Conservation (phyloP, 2,888 invertebrate genomes). For the Drosophila falleni region DNA sequence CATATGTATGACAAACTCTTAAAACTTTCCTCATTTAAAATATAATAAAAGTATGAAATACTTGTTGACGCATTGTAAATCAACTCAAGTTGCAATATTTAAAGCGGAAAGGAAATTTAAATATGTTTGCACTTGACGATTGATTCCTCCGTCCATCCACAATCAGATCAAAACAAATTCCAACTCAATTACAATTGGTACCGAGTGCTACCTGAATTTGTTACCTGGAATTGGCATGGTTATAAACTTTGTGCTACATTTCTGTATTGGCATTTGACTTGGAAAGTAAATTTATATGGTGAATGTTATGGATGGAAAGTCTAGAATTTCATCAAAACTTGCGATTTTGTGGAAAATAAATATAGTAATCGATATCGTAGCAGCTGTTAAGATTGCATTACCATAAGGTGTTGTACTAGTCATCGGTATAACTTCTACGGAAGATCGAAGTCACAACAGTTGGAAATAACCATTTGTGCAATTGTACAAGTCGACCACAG, state of each 20-base stretch:
- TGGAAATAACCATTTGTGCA: neutral
- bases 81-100: slow-evolving; percentile 29
- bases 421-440: neutral
- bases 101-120: slow-evolving; percentile 30
- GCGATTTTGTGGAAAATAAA: neutral
- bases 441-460: slow-evolving; percentile 2
- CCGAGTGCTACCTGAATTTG: slow-evolving; percentile 1
- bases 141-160: neutral
- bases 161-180: slow-evolving; percentile 5
- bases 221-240: neutral
- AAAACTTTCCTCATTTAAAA: slow-evolving; percentile 5
- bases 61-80: slow-evolving; percentile 37
- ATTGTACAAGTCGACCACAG: slow-evolving; percentile 1
- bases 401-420: neutral
- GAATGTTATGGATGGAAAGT: neutral
- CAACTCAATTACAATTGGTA: slow-evolving; percentile 1
- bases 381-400: neutral
- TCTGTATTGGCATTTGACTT: neutral
- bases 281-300: neutral
- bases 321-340: neutral
- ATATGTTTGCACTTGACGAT: slow-evolving; percentile 13
- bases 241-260: neutral
- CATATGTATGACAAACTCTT: neutral
- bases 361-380: neutral
- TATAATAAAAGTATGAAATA: slow-evolving; percentile 5